phyloP scores from a whole-genome alignment of 2,113 vertebrate genomes.

The Andinoacara biseriatus region DNA sequence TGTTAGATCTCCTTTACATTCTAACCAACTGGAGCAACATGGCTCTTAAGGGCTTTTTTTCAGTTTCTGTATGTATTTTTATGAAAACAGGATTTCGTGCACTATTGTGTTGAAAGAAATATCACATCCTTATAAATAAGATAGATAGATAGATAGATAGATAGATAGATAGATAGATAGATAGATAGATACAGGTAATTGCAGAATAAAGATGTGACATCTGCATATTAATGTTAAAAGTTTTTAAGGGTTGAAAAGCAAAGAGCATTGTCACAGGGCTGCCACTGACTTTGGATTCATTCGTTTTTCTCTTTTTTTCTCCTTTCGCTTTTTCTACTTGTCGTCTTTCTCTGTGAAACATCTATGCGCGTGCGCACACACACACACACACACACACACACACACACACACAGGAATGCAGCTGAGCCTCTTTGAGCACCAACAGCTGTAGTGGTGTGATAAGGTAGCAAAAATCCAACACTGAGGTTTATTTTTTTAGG shows the following conservation, averaged over 20 bases:
- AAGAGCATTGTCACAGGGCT: background rate
- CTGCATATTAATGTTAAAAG: background rate
- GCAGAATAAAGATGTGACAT: background rate
- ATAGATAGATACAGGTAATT: background rate
- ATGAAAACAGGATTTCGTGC: background rate
- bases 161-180: no score
- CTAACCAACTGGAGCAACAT: background rate
- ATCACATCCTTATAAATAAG: no score
- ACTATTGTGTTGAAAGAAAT: background rate
- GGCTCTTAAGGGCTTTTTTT: background rate
- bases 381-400: background rate
- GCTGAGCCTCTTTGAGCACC: constrained; percentile 56
- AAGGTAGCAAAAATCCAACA: constrained; percentile 62
- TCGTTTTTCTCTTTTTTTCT: background rate
- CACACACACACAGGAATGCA: constrained; percentile 3
- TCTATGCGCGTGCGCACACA: background rate
- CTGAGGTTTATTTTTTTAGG: constrained; percentile 53
- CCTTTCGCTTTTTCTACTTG: background rate
- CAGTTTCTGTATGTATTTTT: background rate
- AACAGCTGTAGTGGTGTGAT: constrained; percentile 72
- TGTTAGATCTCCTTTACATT: constrained; percentile 26
- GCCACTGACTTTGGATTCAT: background rate
- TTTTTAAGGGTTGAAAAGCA: background rate
- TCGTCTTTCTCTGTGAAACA: constrained; percentile 17
- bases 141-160: no score